These are phyloP conservation scores for Myotis vivesi DNA, from an alignment of 2,797 vertebrate genomes.

Conservation along the genomic window DNA sequence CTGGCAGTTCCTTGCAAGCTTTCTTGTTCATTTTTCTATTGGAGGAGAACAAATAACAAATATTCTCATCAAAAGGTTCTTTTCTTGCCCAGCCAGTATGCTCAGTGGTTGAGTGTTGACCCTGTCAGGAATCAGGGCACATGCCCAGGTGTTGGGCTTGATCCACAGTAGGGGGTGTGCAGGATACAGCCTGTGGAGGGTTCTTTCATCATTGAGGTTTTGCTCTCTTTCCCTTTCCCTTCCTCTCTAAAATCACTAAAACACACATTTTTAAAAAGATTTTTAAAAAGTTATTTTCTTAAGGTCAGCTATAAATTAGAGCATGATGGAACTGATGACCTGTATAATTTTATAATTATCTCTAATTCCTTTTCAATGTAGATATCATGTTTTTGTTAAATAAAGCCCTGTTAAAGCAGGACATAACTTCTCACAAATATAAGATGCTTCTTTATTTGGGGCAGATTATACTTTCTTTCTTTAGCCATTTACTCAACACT, in stretches of 20 bases:
- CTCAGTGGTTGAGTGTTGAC: no score
- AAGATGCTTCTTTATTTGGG: background rate
- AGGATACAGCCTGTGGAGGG: no score
- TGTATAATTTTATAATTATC: background rate
- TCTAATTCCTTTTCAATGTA: background rate
- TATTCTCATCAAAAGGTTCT: background rate
- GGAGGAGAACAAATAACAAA: constrained; percentile 16
- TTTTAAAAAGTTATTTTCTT: background rate
- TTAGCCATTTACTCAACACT: background rate
- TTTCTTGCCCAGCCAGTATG: no score
- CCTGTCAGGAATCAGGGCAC: no score
- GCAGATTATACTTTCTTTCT: background rate
- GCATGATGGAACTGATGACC: background rate
- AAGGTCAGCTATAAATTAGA: background rate
- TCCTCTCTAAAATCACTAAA: no score
- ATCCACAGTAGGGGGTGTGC: no score
- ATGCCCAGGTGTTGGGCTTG: no score
- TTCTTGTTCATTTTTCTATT: background rate
- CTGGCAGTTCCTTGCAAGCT: background rate
- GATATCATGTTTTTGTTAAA: background rate
- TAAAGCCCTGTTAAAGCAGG: background rate
- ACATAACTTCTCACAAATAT: background rate
- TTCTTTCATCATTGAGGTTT: no score
- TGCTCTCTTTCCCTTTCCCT: no score
- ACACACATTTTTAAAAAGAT: no score